Percentiles rank a stretch among this genome's conserved stretches.
phyloP scores from a whole-genome alignment of 2,113 vertebrate genomes.

The Calidris pugnax region DNA sequence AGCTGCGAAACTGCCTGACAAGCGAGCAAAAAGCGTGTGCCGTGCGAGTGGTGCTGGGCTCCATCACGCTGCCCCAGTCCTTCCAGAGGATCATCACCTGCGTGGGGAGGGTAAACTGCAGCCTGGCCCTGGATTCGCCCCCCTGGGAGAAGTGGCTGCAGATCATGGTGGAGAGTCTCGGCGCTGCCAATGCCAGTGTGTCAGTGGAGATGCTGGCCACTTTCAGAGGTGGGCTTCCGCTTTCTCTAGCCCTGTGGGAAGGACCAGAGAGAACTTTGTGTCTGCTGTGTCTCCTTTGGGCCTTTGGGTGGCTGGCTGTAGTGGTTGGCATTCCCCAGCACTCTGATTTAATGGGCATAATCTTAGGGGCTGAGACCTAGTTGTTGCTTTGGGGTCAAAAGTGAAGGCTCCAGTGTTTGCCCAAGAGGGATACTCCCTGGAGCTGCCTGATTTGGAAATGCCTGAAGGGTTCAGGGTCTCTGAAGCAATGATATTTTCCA shows the following conservation, averaged over 20 bases:
- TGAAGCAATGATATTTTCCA: background rate
- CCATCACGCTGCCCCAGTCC: conserved; percentile 71
- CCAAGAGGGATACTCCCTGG: background rate
- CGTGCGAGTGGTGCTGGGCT: conserved; percentile 81
- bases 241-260: background rate
- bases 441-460: background rate
- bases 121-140: conserved; percentile 73
- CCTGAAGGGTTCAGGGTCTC: background rate
- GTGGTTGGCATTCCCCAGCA: background rate
- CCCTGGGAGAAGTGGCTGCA: conserved; percentile 92
- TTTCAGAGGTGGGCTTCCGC: conserved; percentile 80
- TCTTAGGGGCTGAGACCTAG: background rate
- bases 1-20: conserved; percentile 76
- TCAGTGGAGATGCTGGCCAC: conserved; percentile 75
- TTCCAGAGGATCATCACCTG: conserved; percentile 81
- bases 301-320: background rate
- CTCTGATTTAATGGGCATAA: background rate
- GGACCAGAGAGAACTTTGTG: background rate
- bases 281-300: background rate
- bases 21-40: conserved; percentile 63
- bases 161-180: conserved; percentile 79
- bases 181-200: conserved; percentile 54
- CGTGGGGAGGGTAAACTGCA: conserved; percentile 67
- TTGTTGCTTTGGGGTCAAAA: background rate
- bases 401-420: background rate